Conservation (phyloP, 2,888 invertebrate genomes). For the Agrochola macilenta region DNA sequence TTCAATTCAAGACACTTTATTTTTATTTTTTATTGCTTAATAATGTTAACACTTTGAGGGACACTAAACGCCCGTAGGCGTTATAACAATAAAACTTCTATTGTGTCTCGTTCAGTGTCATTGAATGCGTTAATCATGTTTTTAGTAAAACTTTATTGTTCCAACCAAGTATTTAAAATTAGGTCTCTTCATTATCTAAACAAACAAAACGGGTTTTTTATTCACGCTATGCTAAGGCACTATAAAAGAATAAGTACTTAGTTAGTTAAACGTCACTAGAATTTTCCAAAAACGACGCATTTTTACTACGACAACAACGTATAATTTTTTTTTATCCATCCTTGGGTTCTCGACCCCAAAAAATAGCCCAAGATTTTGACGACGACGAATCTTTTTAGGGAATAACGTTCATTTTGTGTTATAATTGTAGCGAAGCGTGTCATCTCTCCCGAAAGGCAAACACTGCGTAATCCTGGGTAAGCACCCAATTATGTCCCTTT, state of each 20-base stretch:
- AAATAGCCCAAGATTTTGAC: constrained; percentile 8
- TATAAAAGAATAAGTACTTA: neutral
- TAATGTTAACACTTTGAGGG: neutral
- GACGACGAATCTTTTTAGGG: constrained; percentile 22
- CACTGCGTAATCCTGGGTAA: constrained; percentile 27
- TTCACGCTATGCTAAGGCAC: neutral
- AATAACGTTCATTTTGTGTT: constrained; percentile 36
- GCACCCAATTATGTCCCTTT: constrained; percentile 39
- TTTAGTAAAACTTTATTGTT: neutral
- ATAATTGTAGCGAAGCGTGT: constrained; percentile 40
- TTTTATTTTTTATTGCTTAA: neutral
- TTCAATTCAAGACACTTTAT: neutral
- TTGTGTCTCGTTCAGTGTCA: too few species aligned
- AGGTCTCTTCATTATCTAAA: neutral
- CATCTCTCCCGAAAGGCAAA: constrained; percentile 26
- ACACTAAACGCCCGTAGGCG: too few species aligned
- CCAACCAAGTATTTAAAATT: neutral
- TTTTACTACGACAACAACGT: constrained; percentile 11
- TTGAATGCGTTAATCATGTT: neutral
- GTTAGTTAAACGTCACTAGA: neutral
- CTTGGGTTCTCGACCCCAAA: constrained; percentile 44
- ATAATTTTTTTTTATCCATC: constrained; percentile 20
- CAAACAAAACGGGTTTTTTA: too few species aligned
- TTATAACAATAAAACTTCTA: too few species aligned
- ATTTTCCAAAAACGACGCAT: neutral